Evolutionary conservation across 23 tunicate genomes (phyloP).

Genomic region (Botrylloides violaceus): DNA sequence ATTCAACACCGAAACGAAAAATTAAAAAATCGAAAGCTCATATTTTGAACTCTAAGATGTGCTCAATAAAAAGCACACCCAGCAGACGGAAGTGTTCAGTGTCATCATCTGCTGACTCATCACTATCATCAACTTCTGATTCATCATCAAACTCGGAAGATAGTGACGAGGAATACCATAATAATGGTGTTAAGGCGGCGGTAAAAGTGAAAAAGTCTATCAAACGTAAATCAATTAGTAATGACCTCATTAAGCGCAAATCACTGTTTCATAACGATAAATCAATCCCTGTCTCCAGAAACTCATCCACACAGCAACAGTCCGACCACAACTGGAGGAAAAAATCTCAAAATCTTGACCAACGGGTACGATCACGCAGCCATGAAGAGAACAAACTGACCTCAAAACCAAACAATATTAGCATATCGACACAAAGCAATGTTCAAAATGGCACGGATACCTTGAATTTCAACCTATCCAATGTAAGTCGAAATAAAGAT

Average conservation of each 20-base stretch:
- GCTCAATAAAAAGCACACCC: not conserved
- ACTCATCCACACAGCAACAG: not conserved
- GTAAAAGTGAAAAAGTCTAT: not conserved
- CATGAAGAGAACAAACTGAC: not conserved
- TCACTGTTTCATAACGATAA: not conserved
- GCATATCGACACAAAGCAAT: not conserved
- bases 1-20: not conserved
- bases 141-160: constrained; percentile 25
- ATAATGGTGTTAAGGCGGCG: not conserved
- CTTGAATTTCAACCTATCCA: not conserved
- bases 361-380: not conserved
- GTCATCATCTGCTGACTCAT: not conserved
- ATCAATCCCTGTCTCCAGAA: not conserved
- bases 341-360: not conserved
- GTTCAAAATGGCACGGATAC: not conserved
- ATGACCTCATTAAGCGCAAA: not conserved
- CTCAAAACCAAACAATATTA: not conserved
- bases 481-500: not conserved
- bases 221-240: not conserved
- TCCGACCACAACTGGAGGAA: not conserved
- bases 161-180: not conserved
- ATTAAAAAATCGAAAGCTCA: not conserved
- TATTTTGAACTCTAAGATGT: not conserved
- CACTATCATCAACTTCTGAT: not conserved
- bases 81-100: not conserved